These are phyloP conservation scores for Drosophila navojoa DNA, from an alignment of 1,140 invertebrate species.

Conservation along the genomic window DNA sequence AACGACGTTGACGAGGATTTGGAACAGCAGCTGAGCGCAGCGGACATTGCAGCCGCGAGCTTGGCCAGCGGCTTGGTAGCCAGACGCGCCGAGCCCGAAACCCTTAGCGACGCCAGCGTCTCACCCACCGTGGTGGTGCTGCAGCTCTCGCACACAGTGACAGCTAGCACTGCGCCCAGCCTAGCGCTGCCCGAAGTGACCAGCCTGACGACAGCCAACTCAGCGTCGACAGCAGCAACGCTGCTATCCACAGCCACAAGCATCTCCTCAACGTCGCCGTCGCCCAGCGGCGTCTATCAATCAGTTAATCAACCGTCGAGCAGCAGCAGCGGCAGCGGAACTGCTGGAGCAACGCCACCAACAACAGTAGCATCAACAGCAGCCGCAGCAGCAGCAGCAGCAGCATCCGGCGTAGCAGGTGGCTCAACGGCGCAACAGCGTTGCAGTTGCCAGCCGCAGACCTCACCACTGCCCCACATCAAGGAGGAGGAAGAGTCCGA, in stretches of 20 bases:
- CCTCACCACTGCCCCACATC: slow-evolving; percentile 86
- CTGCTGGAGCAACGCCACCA: slow-evolving; percentile 24
- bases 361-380: slow-evolving; percentile 50
- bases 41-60: slow-evolving; percentile 74
- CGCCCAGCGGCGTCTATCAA: slow-evolving; percentile 38
- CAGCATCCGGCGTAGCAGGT: slow-evolving; percentile 83
- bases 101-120: slow-evolving; percentile 77
- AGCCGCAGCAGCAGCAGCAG: slow-evolving; percentile 35
- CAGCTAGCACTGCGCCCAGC: slow-evolving; percentile 44
- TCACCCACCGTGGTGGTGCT: slow-evolving; percentile 69
- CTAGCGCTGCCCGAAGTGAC: slow-evolving; percentile 18
- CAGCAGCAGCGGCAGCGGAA: slow-evolving; percentile 2
- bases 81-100: slow-evolving; percentile 76
- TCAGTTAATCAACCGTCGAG: slow-evolving; percentile 35
- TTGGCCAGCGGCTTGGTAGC: slow-evolving; percentile 75
- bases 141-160: slow-evolving; percentile 51
- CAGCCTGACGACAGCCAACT: slow-evolving; percentile 22
- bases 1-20: slow-evolving; percentile 79
- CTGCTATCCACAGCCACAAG: slow-evolving; percentile 22
- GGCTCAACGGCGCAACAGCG: slow-evolving; percentile 84
- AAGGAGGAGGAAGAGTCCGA: slow-evolving; percentile 87
- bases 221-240: slow-evolving; percentile 9
- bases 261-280: slow-evolving; percentile 33
- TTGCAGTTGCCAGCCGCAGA: slow-evolving; percentile 77
- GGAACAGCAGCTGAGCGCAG: slow-evolving; percentile 67